These are phyloP conservation scores for Leptobrachium ailaonicum DNA, from an alignment of 2,113 vertebrate genomes.

Conservation along the genomic window DNA sequence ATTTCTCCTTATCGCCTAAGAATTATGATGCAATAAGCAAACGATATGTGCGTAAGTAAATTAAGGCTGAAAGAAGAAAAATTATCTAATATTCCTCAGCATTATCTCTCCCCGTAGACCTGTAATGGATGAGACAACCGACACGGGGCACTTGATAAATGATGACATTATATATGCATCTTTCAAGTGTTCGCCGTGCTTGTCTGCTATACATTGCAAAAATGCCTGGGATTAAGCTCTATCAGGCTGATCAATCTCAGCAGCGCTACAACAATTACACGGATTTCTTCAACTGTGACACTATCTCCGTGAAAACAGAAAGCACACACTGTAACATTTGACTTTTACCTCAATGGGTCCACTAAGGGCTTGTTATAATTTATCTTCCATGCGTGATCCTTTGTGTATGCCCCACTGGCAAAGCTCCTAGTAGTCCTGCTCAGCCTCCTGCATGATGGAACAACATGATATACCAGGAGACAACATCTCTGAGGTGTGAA, in stretches of 20 bases:
- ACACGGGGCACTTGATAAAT: too few relatives aligned
- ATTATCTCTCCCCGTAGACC: too few relatives aligned
- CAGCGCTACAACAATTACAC: slow-evolving; percentile 22
- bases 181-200: background rate
- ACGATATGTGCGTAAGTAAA: too few relatives aligned
- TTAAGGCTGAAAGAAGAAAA: too few relatives aligned
- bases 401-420: slow-evolving; percentile 5
- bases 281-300: slow-evolving; percentile 38
- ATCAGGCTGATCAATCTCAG: slow-evolving; percentile 26
- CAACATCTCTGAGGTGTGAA: slow-evolving; percentile 1
- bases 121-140: too few relatives aligned
- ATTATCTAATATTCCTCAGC: too few relatives aligned
- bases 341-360: background rate
- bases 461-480: slow-evolving; percentile 6
- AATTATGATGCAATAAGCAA: too few relatives aligned
- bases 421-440: background rate
- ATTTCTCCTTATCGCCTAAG: too few relatives aligned
- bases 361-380: background rate
- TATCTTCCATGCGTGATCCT: background rate
- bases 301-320: background rate
- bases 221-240: slow-evolving; percentile 11
- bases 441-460: background rate
- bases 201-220: background rate
- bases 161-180: too few relatives aligned
- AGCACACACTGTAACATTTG: slow-evolving; percentile 9